Base-by-base conservation (phyloP, 2,113 vertebrate genomes). In the Erpornis zantholeuca region DNA sequence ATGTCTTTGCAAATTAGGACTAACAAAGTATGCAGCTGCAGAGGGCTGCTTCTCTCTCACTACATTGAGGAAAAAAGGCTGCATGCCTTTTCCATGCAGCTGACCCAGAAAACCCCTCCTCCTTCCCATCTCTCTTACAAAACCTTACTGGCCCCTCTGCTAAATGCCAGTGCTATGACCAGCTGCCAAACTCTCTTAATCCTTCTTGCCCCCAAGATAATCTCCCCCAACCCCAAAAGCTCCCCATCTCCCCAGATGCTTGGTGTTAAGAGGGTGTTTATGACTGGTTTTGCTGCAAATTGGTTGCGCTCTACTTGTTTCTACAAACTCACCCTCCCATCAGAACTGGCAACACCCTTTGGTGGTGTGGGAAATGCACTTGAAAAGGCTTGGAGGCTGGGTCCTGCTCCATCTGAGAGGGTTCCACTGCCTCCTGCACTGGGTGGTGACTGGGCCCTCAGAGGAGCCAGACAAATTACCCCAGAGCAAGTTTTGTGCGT, bases 101-200 rank as follows among this genome's bases (percentile, higher is more conserved):
- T 96, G 94, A 97, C 96, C 93, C 90, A 97, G 95, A 94, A 96
- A 97, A 93, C 53, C 60, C 75, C 15, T 85, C 71, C 50, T 79
- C 52, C 66, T 76, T 29, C 45, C 44, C 0, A 0, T 42, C 82
- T 70, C 71, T 76, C 68, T 95, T 88, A 70, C 2, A 72, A 94
- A 95, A 95, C 56, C 79, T 86, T 1, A 6, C 40, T 61, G 44
- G 60, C 79, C 94, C 79, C 90, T 92, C 86, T 94, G 82, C 76
- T 93, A 71, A 90, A 73, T 72, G 71, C 66, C 90, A 64, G 1
- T 31, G 38, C 50, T 90, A 25, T 35, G 73, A 86, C 63, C 71
- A 95, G 91, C 88, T 96, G 96, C 96, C 90, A 93, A 96, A 92
- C 82, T 94, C 60, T 84, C 64, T 11, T 95, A 92, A 95, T 93